Percentiles rank a stretch among this genome's conserved stretches.
Conservation (phyloP, 2,888 invertebrate genomes). For the Pterostichus madidus region DNA sequence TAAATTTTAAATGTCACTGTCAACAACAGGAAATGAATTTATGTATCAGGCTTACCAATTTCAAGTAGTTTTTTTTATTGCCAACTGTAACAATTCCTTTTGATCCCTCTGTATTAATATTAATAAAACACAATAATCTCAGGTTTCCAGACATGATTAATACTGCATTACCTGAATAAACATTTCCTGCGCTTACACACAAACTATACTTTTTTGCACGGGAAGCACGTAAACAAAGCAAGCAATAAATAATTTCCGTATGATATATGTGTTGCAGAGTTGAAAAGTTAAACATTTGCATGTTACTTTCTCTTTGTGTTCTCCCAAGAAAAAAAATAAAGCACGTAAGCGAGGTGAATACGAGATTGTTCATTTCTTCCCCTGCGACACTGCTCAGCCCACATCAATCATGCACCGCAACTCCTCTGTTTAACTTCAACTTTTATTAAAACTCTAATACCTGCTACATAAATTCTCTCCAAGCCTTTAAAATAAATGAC, state of each 20-base stretch:
- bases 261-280: conserved; percentile 48
- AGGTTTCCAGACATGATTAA: no score
- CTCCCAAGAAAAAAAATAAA: conserved; percentile 37
- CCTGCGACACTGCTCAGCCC: background rate
- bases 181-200: no score
- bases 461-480: background rate
- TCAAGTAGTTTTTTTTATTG: no score
- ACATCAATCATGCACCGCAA: conserved; percentile 27
- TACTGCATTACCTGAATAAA: no score
- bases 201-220: background rate
- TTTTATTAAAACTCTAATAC: conserved; percentile 3
- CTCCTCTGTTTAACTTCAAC: background rate
- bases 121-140: no score
- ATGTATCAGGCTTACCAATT: no score
- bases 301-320: conserved; percentile 32
- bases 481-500: background rate
- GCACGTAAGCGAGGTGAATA: conserved; percentile 35
- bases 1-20: no score
- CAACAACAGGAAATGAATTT: no score
- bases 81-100: no score
- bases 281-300: conserved; percentile 49
- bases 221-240: conserved; percentile 29
- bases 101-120: no score
- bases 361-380: conserved; percentile 34
- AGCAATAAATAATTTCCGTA: conserved; percentile 40